Evolutionary conservation across 2,888 invertebrate genomes (phyloP).

Genomic region (Cephus rjabovi): DNA sequence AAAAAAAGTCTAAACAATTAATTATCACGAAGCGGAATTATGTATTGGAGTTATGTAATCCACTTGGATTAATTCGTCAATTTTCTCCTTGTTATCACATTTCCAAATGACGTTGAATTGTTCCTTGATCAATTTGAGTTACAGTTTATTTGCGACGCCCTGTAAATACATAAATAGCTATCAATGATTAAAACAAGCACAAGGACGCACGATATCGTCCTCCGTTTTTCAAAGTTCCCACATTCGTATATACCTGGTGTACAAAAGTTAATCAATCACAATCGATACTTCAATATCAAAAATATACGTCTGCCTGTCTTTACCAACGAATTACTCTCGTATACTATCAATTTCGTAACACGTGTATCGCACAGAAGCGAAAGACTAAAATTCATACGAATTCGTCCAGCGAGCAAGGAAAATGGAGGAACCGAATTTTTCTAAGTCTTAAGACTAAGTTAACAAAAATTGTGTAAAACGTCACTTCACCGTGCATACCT

Average conservation of each 20-base stretch:
- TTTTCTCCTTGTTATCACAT: neutral
- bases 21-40: neutral
- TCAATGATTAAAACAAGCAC: neutral
- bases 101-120: neutral
- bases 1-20: neutral
- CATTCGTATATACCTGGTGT: neutral
- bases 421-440: neutral
- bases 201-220: neutral
- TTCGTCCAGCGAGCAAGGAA: neutral
- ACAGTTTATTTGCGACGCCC: neutral
- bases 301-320: neutral
- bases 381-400: neutral
- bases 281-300: neutral
- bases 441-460: slow-evolving; percentile 3
- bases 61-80: neutral
- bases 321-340: neutral
- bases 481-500: neutral
- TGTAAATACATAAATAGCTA: neutral
- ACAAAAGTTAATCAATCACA: neutral
- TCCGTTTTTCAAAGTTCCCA: neutral
- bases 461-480: neutral
- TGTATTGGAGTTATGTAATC: neutral
- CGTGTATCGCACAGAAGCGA: neutral
- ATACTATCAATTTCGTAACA: neutral
- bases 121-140: neutral